Base-by-base conservation (phyloP, 2,797 vertebrate species). In the Kryptopterus vitreolus region DNA sequence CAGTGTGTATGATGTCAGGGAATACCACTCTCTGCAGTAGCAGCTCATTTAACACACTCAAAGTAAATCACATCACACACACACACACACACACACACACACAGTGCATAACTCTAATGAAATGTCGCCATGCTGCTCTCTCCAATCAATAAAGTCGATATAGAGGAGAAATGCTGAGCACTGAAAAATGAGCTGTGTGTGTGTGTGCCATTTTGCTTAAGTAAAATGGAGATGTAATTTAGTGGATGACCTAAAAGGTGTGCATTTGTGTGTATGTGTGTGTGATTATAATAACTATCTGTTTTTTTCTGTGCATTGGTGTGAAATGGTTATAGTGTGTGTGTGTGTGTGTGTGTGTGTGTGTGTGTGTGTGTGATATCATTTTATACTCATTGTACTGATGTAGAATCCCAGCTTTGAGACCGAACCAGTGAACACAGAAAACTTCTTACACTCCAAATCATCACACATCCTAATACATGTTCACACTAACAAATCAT, bases 181-280 rank as follows among this genome's bases (percentile, higher is more conserved):
- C 66, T 48, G 8, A 70, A 70, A 70, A 72, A 55, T 52, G 15
- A 33, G 48, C 46, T 9, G 4, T 16, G 22, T 87, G 91, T 98
- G 97, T 81, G 93, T 92, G 88, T 98, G 96, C 24, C 66, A 16
- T 69, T n/a, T 18, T 48, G 66, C n/a, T 48, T 26, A 16, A 48
- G 26, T 69, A 48, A 29, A 26, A 48, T 48, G 20, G 26, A 16
- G n/a, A 13, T 0, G 12, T 68, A 48, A 15, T 69, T 43, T 43
- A 69, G 43, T 48, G 24, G 11, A 3, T 48, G 2, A 26, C 13
- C 43, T 48, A 8, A 29, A 5, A 18, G 1, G n/a, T 68, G 65
- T 16, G 62, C 43, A 22, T 66, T 5, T 62, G 29, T 33, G 59
- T 20, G 29, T 33, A 16, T 33, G 59, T 20, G 59, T 33, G 18